Evolutionary conservation across 2,888 invertebrate genomes (phyloP), one percentile per base, ranked within the genome.

Genomic region (Alloplasta piceator): DNA sequence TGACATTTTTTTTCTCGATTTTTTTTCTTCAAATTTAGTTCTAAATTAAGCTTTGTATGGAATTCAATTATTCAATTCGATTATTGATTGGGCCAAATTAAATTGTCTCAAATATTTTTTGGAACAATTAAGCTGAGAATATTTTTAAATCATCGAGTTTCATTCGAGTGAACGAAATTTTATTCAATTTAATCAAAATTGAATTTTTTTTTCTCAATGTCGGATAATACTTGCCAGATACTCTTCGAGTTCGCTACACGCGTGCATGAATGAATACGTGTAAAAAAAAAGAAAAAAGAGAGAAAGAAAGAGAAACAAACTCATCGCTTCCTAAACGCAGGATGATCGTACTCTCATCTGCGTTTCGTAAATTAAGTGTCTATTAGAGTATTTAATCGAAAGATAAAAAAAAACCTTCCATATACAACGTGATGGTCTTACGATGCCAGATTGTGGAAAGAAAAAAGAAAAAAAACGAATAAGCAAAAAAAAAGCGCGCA

Each of bases 251-350:
- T n/a, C 36, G 14, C 14, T 7, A 16, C 14, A 61, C 46, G 50
- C 12, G 6, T n/a, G 43, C 7, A 39, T 10, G 10, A 36, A 64
- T 7, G 14, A 12, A n/a, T 5, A 14, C 12, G 0, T 52, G 39
- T 38, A 38, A 9, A 41, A 70, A 56, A 0, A 6, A 16, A 7
- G n/a, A 55, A 48, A 66, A 43, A 63, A 55, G 52, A 52, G 36
- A 41, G 41, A 26, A 9, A 48, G 36, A 43, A 39, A 48, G 36
- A 41, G 41, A 77, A 63, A 2, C 12, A 77, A 73, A 73, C 58
- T 48, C 67, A 73, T 77, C 68, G 80, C 80, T 80, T 80, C 80
- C 80, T 80, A 77, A 73, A 68, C 80, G 76, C 61, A 50, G 73
- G 36, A 61, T 71, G 60, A 48, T 6, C 16, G 26, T 52, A 16